These are phyloP conservation scores for Paralichthys olivaceus DNA, from an alignment of 2,113 vertebrate species.

Conservation along the genomic window DNA sequence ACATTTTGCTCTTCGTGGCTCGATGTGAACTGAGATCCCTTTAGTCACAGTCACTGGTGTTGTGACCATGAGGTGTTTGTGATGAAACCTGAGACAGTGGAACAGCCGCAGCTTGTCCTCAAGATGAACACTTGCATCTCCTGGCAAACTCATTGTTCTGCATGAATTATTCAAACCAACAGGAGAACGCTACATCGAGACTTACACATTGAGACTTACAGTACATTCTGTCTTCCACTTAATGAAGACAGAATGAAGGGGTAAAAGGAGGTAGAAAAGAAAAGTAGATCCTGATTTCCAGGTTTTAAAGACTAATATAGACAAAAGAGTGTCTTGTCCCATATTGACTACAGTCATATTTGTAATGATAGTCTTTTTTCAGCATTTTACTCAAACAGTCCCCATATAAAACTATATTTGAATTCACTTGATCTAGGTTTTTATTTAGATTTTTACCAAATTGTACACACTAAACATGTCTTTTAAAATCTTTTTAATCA, in stretches of 20 bases:
- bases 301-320: background rate
- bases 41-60: background rate
- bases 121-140: constrained; percentile 68
- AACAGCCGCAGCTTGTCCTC: constrained; percentile 39
- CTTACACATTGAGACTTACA: constrained; percentile 33
- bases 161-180: constrained; percentile 76
- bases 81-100: constrained; percentile 64
- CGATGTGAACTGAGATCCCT: background rate
- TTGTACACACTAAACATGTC: too few relatives aligned
- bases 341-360: background rate
- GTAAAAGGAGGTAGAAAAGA: background rate
- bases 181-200: constrained; percentile 32
- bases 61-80: constrained; percentile 40
- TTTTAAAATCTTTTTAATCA: too few relatives aligned
- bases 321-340: background rate
- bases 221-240: too few relatives aligned
- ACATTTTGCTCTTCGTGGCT: background rate
- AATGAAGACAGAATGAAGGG: background rate
- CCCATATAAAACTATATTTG: too few relatives aligned
- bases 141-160: constrained; percentile 71
- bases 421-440: too few relatives aligned
- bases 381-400: background rate
- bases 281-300: background rate
- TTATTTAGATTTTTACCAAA: too few relatives aligned
- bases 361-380: background rate